Evolutionary conservation across 2,888 invertebrate genomes (phyloP), one percentile per base, ranked within the genome.

Genomic region (Terebella lapidaria): DNA sequence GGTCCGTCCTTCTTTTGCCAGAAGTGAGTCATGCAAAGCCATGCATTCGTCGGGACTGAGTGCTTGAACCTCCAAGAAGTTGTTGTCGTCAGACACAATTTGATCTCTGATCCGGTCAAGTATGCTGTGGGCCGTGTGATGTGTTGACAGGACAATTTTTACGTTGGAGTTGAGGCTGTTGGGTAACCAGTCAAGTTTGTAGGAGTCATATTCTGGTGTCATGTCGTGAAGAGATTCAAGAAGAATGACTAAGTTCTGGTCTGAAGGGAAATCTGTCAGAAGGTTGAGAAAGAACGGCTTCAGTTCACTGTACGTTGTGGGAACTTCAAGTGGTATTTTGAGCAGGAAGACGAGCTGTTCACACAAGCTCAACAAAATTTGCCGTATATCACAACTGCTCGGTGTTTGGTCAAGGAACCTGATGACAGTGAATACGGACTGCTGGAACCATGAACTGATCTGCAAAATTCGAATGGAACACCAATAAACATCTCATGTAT

Each of bases 291-390:
- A 76, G 57, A 65, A 72, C 35, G 68, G 66, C 56, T 71, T 67
- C 15, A 76, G 63, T 10, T 74, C 74, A 46, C 69, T 71, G 58
- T 69, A 67, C 29, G 72, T 72, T 18, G 65, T 65, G 2, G 76
- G 73, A 22, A 74, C 58, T 42, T 63, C 60, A 22, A 57, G 26
- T 22, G 24, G 4, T 26, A n/a, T 22, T 5, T 22, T 22, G 24
- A 49, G 49, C 4, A 22, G 15, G 22, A 22, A 15, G 4, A 22
- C 28, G 26, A 53, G 29, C 22, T 78, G 77, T 3, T 59, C 56
- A 59, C 76, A 74, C 28, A 78, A 25, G 30, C 72, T 70, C 57
- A 67, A 65, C n/a, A 78, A 55, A 18, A 77, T 54, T 53, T 75
- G 74, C 47, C 70, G 68, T 27, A 75, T 62, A 56, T 76, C 74